Evolutionary conservation across 2,888 invertebrate genomes (phyloP).

Genomic region (Argyresthia goedartella): DNA sequence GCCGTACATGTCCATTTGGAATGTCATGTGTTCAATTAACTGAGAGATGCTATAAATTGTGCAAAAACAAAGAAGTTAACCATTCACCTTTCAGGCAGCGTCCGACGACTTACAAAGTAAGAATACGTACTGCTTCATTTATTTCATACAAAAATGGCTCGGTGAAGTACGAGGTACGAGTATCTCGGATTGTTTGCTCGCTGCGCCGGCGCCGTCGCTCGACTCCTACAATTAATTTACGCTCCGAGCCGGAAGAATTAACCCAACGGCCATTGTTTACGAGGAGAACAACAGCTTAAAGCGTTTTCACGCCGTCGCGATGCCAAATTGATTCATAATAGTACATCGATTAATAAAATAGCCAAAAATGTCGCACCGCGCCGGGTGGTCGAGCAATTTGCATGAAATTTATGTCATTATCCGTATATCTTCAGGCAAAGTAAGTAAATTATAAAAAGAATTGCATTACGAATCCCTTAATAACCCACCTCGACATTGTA

Average conservation of each 20-base stretch:
- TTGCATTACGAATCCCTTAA: constrained; percentile 6
- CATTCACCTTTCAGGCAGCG: too few species aligned
- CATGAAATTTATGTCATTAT: constrained; percentile 37
- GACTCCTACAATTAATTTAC: constrained; percentile 10
- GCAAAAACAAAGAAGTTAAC: too few species aligned
- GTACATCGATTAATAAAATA: constrained; percentile 42
- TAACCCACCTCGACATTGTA: constrained; percentile 1
- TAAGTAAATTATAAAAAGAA: constrained; percentile 11
- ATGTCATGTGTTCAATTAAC: neutral
- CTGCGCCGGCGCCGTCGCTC: neutral
- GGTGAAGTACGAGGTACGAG: neutral
- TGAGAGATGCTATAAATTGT: neutral
- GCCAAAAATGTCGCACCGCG: constrained; percentile 30
- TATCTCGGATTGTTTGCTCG: neutral
- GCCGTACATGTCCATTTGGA: neutral
- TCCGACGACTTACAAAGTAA: neutral
- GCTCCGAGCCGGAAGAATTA: constrained; percentile 27
- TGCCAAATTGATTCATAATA: constrained; percentile 62
- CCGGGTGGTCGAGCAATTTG: constrained; percentile 32
- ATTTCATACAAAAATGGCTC: neutral
- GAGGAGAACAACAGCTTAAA: constrained; percentile 22
- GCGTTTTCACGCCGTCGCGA: constrained; percentile 20
- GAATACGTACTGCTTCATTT: neutral
- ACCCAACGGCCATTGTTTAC: constrained; percentile 15
- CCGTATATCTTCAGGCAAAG: constrained; percentile 18